A percentile compares a stretch with the other conserved stretches of the same genome.
Conservation (phyloP, 2,797 vertebrate species). For the Mallotus villosus region DNA sequence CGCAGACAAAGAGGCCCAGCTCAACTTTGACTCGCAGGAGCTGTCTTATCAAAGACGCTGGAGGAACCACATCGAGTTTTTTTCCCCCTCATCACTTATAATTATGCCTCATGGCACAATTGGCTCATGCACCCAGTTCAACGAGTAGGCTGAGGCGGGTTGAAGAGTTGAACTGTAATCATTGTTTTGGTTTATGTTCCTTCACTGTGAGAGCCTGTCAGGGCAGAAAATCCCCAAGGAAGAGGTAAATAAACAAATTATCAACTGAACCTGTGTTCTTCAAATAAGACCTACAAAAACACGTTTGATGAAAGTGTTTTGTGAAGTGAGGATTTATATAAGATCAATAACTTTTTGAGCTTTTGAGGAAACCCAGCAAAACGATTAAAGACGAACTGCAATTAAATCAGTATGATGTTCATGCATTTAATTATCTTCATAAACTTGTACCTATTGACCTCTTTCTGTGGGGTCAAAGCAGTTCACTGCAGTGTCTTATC, state of each 20-base stretch:
- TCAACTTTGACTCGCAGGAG: constrained; percentile 18
- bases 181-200: constrained; percentile 47
- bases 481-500: background rate
- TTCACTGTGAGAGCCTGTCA: constrained; percentile 7
- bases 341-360: background rate
- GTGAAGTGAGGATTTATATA: background rate
- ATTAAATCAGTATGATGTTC: too few species aligned
- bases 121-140: constrained; percentile 30
- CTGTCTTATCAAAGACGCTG: constrained; percentile 38
- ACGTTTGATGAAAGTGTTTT: background rate
- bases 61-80: constrained; percentile 21
- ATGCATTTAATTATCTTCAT: background rate
- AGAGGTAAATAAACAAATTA: constrained; percentile 15
- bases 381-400: too few species aligned
- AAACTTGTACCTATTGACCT: background rate
- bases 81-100: constrained; percentile 43
- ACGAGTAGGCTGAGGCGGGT: constrained; percentile 29
- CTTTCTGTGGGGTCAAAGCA: background rate
- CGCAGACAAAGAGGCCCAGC: constrained; percentile 24
- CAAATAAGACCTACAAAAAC: constrained; percentile 3
- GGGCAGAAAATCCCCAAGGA: constrained; percentile 13
- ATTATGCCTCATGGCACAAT: constrained; percentile 48
- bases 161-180: constrained; percentile 59
- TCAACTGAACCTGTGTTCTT: background rate
- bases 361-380: background rate